A percentile compares a stretch with the other conserved stretches of the same genome.
phyloP scores from a whole-genome alignment of 2,888 invertebrate species.

The Megaustenia siamemsis region DNA sequence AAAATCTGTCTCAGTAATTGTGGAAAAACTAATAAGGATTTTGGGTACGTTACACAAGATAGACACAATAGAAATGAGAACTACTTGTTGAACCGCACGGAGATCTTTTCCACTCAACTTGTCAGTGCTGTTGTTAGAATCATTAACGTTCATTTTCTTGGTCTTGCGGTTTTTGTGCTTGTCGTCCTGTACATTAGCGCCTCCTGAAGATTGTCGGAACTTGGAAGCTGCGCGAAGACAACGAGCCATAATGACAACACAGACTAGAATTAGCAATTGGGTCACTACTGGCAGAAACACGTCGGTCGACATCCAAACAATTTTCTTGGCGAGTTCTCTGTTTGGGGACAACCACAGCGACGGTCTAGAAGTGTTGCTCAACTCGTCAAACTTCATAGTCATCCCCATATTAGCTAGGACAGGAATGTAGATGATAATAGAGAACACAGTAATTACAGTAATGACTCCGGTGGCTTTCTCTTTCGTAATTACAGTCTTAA shows the following conservation, averaged over 20 bases:
- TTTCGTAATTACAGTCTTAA: constrained; percentile 10
- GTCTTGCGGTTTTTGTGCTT: background rate
- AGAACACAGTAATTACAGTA: background rate
- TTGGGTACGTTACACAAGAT: constrained; percentile 31
- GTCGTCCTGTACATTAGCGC: background rate
- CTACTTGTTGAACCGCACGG: constrained; percentile 15
- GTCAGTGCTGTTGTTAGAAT: background rate
- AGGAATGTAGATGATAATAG: constrained; percentile 18
- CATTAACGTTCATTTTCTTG: too few relatives aligned
- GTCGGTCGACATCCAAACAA: background rate
- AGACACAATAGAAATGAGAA: constrained; percentile 24
- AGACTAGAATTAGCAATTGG: background rate
- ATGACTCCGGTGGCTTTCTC: background rate
- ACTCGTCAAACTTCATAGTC: background rate
- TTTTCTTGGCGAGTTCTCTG: background rate
- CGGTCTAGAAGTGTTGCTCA: background rate
- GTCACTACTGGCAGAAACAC: constrained; percentile 15
- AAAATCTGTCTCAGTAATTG: background rate
- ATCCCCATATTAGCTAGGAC: background rate
- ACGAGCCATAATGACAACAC: constrained; percentile 17
- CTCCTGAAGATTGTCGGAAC: constrained; percentile 26
- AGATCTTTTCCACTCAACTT: constrained; percentile 10
- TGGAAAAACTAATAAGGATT: background rate
- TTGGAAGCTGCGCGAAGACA: background rate
- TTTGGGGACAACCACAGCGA: background rate